Conservation (phyloP, 1,140 invertebrate genomes). For the Sipha flava region DNA sequence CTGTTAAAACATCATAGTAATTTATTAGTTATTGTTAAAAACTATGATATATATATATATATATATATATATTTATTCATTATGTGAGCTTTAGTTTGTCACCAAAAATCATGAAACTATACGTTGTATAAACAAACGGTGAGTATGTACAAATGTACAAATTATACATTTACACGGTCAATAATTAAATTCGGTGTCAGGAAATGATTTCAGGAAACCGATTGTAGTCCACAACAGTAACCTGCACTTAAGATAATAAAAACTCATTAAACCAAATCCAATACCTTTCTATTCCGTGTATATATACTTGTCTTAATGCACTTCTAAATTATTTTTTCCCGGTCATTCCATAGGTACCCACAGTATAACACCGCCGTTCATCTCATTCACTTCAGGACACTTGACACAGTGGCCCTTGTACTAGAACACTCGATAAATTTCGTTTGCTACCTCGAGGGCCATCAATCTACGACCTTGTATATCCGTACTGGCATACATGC, state of each 20-base stretch:
- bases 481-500: not conserved
- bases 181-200: too few relatives aligned
- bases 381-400: not conserved
- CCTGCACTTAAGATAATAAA: not conserved
- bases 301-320: not conserved
- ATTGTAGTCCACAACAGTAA: not conserved
- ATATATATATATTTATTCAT: too few relatives aligned
- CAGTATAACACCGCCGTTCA: not conserved
- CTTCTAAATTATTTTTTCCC: constrained; percentile 2
- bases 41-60: too few relatives aligned
- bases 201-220: too few relatives aligned
- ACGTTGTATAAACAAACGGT: too few relatives aligned
- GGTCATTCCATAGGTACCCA: not conserved
- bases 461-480: not conserved
- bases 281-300: not conserved
- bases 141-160: too few relatives aligned
- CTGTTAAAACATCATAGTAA: constrained; percentile 3
- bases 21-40: not conserved
- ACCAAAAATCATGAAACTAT: too few relatives aligned
- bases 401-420: not conserved
- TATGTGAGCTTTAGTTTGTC: too few relatives aligned
- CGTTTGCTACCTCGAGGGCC: not conserved
- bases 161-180: too few relatives aligned
- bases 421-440: constrained; percentile 7
- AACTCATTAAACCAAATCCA: not conserved